Percentiles rank a stretch among this genome's conserved stretches.
Evolutionary conservation across 2,888 invertebrate species (phyloP).

Genomic region (Dysmachus trigonus): DNA sequence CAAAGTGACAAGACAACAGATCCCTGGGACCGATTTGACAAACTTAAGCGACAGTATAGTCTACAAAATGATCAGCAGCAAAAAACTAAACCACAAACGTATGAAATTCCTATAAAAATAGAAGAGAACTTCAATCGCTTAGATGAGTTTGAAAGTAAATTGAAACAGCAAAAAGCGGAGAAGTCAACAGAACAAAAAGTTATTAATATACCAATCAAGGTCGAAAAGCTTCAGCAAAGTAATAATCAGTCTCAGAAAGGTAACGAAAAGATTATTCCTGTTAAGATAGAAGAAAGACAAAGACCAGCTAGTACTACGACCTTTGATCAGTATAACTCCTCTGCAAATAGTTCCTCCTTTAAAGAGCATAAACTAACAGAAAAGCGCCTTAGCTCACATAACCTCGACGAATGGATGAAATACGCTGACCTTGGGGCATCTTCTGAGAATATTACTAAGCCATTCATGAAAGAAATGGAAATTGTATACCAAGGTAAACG

Average conservation of each 20-base stretch:
- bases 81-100: background rate
- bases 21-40: background rate
- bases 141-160: background rate
- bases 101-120: background rate
- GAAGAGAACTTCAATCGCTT: background rate
- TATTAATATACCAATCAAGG: background rate
- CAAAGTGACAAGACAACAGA: background rate
- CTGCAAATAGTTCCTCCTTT: background rate
- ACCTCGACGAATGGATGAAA: constrained; percentile 64
- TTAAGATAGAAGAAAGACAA: background rate
- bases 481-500: constrained; percentile 58
- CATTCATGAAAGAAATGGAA: constrained; percentile 62
- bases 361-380: constrained; percentile 42
- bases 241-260: background rate
- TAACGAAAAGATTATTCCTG: constrained; percentile 4
- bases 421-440: constrained; percentile 59
- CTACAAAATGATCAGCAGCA: background rate
- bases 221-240: background rate
- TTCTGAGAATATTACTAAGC: constrained; percentile 62
- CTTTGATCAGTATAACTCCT: background rate
- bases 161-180: background rate
- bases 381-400: constrained; percentile 59
- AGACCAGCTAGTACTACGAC: constrained; percentile 2
- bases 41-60: background rate
- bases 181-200: background rate